Base-by-base conservation (phyloP, 1,140 invertebrate genomes). In the Saccostrea cuccullata region DNA sequence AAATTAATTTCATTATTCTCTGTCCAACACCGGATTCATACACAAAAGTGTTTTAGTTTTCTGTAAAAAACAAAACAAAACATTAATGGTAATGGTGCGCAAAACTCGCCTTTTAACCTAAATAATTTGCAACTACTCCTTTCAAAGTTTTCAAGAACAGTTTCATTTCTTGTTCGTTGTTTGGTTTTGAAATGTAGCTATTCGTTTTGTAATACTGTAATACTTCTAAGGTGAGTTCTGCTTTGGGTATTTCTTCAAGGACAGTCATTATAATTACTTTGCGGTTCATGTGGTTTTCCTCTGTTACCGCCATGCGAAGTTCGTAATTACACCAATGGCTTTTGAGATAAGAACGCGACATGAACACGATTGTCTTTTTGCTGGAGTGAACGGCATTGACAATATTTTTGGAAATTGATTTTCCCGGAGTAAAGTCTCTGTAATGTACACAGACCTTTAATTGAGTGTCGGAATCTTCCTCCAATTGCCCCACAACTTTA, bases 281-380 rank as follows among this genome's bases (percentile, higher is more conserved):
- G 47, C 82, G 40, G 12, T 84, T 40, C 55, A 55, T 55, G 40
- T 84, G 82, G 0, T 12, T 55, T 40, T 84, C 82, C 23, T 84
- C 40, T 26, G 40, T 56, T n/a, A 55, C 47, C 23, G 82, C 82
- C 82, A 84, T 84, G 15, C 30, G 40, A 8, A 84, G 20, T 84
- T 84, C 82, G 30, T 84, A 55, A 55, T 84, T 84, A 55, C 82
- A 84, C 82, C 82, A 84, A 6, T 84, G 40, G 26, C 82, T 84
- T 26, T 23, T 84, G 55, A 84, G 40, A 26, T 84, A 84, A 8
- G 40, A 12, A 84, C 47, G 82, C 12, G 82, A 84, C 82, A 84
- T 55, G 47, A 84, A 55, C 1, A 84, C 82, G 82, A 84, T 84
- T 20, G 82, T 84, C 47, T 84, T 84, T n/a, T 23, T 84, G 30